Conservation (phyloP, 2,113 vertebrate genomes). For the Rousettus leschenaultii region DNA sequence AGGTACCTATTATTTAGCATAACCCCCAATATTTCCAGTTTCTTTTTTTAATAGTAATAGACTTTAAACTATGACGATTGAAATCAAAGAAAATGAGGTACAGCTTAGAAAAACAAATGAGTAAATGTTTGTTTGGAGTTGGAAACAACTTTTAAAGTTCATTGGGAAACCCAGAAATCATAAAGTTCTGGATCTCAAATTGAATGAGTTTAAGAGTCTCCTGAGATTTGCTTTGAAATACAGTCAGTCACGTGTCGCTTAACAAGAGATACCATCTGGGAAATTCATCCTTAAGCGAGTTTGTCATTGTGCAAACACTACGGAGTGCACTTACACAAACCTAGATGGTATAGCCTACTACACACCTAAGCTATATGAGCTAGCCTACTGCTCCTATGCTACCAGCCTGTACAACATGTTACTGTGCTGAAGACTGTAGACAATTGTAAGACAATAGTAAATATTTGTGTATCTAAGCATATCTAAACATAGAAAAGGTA, state of each 20-base stretch:
- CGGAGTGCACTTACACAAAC: neutral
- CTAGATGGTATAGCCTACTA: neutral
- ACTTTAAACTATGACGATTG: neutral
- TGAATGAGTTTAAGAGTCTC: neutral
- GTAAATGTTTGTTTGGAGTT: neutral
- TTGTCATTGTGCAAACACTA: neutral
- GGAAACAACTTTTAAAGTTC: neutral
- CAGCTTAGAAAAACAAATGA: neutral
- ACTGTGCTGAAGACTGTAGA: too few species aligned
- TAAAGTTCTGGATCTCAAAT: neutral
- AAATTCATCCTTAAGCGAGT: neutral
- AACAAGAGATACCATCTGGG: neutral
- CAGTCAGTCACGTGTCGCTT: neutral
- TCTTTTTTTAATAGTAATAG: neutral
- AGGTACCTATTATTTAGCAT: neutral
- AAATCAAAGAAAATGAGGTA: neutral
- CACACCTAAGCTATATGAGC: neutral
- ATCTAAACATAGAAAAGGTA: neutral
- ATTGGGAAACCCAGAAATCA: neutral
- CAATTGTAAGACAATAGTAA: neutral
- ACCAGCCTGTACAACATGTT: neutral
- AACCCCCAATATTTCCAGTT: neutral
- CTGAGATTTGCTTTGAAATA: neutral
- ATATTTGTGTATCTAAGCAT: neutral
- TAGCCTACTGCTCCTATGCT: neutral